phyloP scores from a whole-genome alignment of 2,888 invertebrate genomes.

The Melitaea athalia region DNA sequence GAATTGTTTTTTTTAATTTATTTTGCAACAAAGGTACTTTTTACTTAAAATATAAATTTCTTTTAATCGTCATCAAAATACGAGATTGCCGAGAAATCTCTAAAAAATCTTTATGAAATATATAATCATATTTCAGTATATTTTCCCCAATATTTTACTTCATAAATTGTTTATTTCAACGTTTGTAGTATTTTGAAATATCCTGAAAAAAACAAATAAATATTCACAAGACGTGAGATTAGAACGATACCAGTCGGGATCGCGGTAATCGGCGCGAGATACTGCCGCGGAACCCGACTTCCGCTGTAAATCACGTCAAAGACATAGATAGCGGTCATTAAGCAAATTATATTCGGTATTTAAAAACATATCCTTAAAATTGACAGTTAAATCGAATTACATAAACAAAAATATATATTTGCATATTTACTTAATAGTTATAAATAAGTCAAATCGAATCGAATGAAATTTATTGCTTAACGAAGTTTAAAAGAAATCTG shows the following conservation, averaged over 20 bases:
- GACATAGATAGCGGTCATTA: constrained; percentile 32
- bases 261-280: constrained; percentile 32
- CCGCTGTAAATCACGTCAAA: constrained; percentile 42
- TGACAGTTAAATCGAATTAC: not conserved
- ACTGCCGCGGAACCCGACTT: constrained; percentile 40
- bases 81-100: too few relatives aligned
- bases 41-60: too few relatives aligned
- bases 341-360: constrained; percentile 27
- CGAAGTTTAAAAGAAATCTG: too few relatives aligned
- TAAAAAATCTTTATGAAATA: too few relatives aligned
- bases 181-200: not conserved
- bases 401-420: not conserved
- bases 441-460: too few relatives aligned
- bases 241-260: constrained; percentile 30
- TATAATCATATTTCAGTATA: not conserved
- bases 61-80: too few relatives aligned
- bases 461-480: too few relatives aligned
- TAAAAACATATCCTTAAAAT: constrained; percentile 3
- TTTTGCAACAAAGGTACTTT: too few relatives aligned
- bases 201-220: constrained; percentile 1
- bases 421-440: not conserved
- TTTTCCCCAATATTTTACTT: not conserved
- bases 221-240: constrained; percentile 37
- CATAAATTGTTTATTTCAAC: not conserved
- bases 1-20: too few relatives aligned